Percentiles rank a stretch among this genome's conserved stretches.
These are phyloP conservation scores for Drosophila colorata DNA, from an alignment of 2,888 invertebrate species.

Conservation along the genomic window DNA sequence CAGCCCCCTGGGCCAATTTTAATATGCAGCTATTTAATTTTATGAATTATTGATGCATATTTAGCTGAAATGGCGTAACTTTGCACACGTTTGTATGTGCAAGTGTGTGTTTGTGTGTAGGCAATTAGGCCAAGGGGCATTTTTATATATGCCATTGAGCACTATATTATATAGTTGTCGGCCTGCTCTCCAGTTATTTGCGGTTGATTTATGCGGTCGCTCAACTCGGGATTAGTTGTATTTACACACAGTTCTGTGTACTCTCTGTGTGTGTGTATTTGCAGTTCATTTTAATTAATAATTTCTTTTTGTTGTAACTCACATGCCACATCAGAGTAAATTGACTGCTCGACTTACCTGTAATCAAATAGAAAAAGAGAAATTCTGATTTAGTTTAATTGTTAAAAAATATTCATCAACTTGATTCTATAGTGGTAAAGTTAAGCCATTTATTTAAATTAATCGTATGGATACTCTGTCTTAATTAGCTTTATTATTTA, in stretches of 20 bases:
- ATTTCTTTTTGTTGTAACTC: slow-evolving; percentile 26
- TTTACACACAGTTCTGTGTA: slow-evolving; percentile 44
- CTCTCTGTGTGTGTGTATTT: slow-evolving; percentile 12
- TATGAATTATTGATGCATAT: slow-evolving; percentile 75
- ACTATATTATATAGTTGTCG: slow-evolving; percentile 31
- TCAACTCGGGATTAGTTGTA: slow-evolving; percentile 71
- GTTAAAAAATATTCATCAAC: not conserved
- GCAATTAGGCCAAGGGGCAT: slow-evolving; percentile 59
- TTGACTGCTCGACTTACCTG: slow-evolving; percentile 52
- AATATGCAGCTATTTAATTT: slow-evolving; percentile 70
- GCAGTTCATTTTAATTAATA: slow-evolving; percentile 75
- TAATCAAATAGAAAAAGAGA: slow-evolving; percentile 34
- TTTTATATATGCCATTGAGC: slow-evolving; percentile 44
- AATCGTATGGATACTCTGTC: not conserved
- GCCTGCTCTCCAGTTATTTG: slow-evolving; percentile 51
- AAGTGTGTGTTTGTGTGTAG: slow-evolving; percentile 20
- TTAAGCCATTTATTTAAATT: not conserved
- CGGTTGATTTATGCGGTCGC: slow-evolving; percentile 78
- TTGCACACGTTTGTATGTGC: slow-evolving; percentile 4
- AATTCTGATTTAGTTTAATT: slow-evolving; percentile 12
- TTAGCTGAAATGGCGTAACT: slow-evolving; percentile 39
- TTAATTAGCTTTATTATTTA: not conserved
- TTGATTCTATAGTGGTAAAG: not conserved
- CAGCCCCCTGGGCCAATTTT: slow-evolving; percentile 23
- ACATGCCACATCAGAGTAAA: slow-evolving; percentile 31